Base-by-base conservation (phyloP, 2,797 vertebrate genomes). In the Pygocentrus nattereri region DNA sequence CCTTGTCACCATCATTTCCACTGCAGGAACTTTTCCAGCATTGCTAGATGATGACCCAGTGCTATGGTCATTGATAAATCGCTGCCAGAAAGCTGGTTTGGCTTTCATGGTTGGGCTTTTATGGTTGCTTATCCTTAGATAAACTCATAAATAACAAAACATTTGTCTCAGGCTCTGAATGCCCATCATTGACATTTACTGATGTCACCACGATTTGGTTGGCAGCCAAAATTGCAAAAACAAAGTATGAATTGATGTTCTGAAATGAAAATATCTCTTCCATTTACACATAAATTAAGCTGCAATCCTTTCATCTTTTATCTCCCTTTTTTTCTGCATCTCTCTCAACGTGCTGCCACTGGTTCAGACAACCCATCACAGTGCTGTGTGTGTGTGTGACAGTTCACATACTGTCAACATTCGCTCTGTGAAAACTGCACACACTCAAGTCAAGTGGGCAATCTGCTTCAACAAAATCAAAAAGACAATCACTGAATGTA, bases 381-480 rank as follows among this genome's bases (percentile, higher is more conserved):
- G 64, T 68, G 64, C 12, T 10, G 19, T 68, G 19, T 68, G 64
- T 64, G 61, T 64, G 61, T 31, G 30, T 31, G 30, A 31, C 10
- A 15, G 59, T n/a, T 2, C 19, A 56, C 52, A 56, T 16, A 56
- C 52, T 61, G 58, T 61, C 62, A 65, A 10, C 31, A 38, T 38
- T 34, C 12, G 30, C 3, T 61, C 27, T 34, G 5, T 64, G 61
- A 31, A 64, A 41, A 68, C 34, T 38, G 64, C 23, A 70, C 41
- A 47, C 21, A 25, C 41, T 68, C 65, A 41, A 41, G 38, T 70
- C 41, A 70, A 70, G 44, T 49, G 68, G 68, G 41, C 67, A 44
- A 23, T 47, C 41, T 69, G 67, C 44, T 49, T 70, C 23, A 49
- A 44, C n/a, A 27, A 47, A 70, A 27, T 70, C 41, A 70, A 23